These are phyloP conservation scores for Trachymyrmex cornetzi DNA, from an alignment of 1,140 invertebrate genomes.

Conservation along the genomic window DNA sequence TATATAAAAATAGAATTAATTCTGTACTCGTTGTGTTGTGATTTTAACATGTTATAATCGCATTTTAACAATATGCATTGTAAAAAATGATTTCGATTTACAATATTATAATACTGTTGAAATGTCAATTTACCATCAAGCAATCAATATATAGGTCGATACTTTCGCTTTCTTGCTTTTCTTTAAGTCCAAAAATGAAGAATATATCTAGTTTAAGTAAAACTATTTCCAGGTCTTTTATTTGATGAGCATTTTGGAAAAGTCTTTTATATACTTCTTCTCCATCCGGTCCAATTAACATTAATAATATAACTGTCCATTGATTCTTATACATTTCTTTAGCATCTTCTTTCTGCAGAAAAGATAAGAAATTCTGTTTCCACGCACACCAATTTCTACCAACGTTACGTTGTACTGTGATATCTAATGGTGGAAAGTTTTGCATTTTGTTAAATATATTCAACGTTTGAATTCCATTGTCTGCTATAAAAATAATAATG, in stretches of 20 bases:
- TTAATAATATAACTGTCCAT: slow-evolving; percentile 21
- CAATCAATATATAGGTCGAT: slow-evolving; percentile 22
- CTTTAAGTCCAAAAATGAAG: slow-evolving; percentile 11
- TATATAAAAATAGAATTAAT: not conserved
- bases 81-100: not conserved
- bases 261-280: not conserved
- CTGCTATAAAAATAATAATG: not conserved
- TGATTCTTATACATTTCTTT: slow-evolving; percentile 19
- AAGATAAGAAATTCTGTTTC: slow-evolving; percentile 24
- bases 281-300: slow-evolving; percentile 16
- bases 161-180: not conserved
- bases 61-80: slow-evolving; percentile 2
- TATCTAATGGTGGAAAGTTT: not conserved
- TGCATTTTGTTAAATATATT: slow-evolving; percentile 4
- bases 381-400: slow-evolving; percentile 20
- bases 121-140: slow-evolving; percentile 1
- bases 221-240: not conserved
- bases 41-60: not conserved
- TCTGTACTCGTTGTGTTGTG: not conserved
- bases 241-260: no score
- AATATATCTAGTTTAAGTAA: slow-evolving; percentile 14
- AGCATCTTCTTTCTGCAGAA: slow-evolving; percentile 20
- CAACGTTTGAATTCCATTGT: not conserved
- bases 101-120: not conserved
- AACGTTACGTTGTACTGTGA: not conserved